Conservation (phyloP, 1,140 invertebrate genomes). For the Arion vulgaris region DNA sequence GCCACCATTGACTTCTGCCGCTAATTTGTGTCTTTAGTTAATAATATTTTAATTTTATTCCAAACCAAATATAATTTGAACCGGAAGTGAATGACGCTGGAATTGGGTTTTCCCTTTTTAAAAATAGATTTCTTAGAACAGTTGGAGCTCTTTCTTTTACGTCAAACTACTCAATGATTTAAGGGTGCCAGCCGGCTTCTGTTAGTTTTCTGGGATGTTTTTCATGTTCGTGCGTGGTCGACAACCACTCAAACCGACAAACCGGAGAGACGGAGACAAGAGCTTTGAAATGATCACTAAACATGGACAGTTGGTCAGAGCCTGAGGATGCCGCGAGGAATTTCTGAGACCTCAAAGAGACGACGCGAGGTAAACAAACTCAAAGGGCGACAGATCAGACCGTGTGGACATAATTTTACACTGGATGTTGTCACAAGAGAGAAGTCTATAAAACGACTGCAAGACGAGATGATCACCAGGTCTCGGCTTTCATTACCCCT, state of each 20-base stretch:
- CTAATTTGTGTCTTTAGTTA: not conserved
- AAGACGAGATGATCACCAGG: not conserved
- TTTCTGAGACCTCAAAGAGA: not conserved
- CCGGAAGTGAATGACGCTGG: not conserved
- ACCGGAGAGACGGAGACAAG: not conserved
- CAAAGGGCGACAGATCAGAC: not conserved
- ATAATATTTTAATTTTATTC: not conserved
- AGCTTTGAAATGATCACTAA: constrained; percentile 27
- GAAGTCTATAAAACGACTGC: constrained; percentile 17
- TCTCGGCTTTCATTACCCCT: not conserved
- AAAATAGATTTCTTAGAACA: not conserved
- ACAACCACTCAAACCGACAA: constrained; percentile 20
- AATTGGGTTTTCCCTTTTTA: not conserved
- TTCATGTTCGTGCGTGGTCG: not conserved
- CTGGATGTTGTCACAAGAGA: constrained; percentile 18
- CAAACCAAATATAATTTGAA: not conserved
- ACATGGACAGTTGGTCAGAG: constrained; percentile 26
- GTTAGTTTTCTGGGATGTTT: constrained; percentile 15
- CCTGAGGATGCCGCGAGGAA: constrained; percentile 7
- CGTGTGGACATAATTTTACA: constrained; percentile 20
- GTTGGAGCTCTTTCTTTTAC: not conserved
- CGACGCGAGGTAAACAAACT: constrained; percentile 7
- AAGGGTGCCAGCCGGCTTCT: constrained; percentile 7
- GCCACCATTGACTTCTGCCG: not conserved
- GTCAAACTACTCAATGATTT: not conserved